Conservation (phyloP, 2,888 invertebrate genomes). For the Dendrolimus pini region DNA sequence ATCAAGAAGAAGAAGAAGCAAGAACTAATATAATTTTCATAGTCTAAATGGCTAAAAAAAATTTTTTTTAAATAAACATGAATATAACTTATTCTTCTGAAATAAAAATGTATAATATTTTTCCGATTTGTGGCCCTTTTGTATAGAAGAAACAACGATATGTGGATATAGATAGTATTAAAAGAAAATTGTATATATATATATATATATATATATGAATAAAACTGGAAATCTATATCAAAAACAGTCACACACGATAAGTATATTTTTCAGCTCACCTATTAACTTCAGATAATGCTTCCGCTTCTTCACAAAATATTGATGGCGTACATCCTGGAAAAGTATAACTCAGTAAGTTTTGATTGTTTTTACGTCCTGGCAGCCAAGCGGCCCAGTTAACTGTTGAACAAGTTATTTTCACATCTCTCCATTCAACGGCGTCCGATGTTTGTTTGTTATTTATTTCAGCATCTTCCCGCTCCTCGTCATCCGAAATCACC, state of each 20-base stretch:
- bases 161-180: background rate
- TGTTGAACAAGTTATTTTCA: conserved; percentile 39
- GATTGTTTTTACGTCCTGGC: conserved; percentile 29
- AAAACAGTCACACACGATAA: no score
- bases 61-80: no score
- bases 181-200: background rate
- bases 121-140: no score
- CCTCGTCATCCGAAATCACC: conserved; percentile 34
- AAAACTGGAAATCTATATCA: background rate
- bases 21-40: no score
- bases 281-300: conserved; percentile 49
- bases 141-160: no score
- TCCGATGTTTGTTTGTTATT: background rate
- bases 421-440: conserved; percentile 1
- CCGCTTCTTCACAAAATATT: conserved; percentile 38
- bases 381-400: conserved; percentile 46
- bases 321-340: conserved; percentile 53
- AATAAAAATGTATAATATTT: no score
- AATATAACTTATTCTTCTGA: no score
- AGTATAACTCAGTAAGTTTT: conserved; percentile 41
- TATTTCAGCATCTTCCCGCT: conserved; percentile 13
- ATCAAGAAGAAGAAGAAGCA: no score
- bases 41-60: no score
- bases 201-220: background rate
- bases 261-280: conserved; percentile 39